Evolutionary conservation across 2,888 invertebrate genomes (phyloP).

Genomic region (Eretmocerus hayati): DNA sequence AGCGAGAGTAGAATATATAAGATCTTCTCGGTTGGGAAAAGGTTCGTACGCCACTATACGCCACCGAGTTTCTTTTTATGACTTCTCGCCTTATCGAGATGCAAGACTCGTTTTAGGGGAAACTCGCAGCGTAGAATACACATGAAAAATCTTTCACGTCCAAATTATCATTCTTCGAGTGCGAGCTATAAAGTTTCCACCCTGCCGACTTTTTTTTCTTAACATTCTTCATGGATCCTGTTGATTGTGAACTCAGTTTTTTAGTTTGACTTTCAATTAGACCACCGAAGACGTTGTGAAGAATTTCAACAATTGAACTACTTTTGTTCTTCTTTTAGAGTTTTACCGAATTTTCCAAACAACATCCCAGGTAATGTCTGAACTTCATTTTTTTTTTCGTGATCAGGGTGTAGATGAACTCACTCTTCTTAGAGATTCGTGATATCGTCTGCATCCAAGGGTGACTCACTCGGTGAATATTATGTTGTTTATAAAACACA

Average conservation of each 20-base stretch:
- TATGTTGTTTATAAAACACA: conserved; percentile 12
- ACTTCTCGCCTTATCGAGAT: conserved; percentile 20
- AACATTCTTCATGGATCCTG: not conserved
- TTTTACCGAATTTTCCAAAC: too few relatives aligned
- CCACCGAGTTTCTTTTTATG: conserved; percentile 18
- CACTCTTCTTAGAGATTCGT: not conserved
- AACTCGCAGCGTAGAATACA: conserved; percentile 14
- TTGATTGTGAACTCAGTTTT: conserved; percentile 7
- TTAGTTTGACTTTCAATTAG: too few relatives aligned
- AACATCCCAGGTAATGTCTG: too few relatives aligned
- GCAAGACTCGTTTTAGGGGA: conserved; percentile 20
- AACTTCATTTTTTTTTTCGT: too few relatives aligned
- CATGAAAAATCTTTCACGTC: conserved; percentile 20
- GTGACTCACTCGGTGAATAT: not conserved
- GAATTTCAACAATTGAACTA: too few relatives aligned
- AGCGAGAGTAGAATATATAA: conserved; percentile 18
- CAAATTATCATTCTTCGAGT: conserved; percentile 17
- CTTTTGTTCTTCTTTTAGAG: too few relatives aligned
- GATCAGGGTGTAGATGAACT: not conserved
- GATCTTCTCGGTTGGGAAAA: conserved; percentile 7
- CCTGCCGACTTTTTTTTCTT: conserved; percentile 3
- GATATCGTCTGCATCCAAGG: too few relatives aligned
- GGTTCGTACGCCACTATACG: conserved; percentile 5
- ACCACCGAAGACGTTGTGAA: too few relatives aligned
- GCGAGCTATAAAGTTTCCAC: conserved; percentile 16